A percentile compares a stretch with the other conserved stretches of the same genome.
Conservation (phyloP, 2,888 invertebrate genomes). For the Drosophila nigritarsus region DNA sequence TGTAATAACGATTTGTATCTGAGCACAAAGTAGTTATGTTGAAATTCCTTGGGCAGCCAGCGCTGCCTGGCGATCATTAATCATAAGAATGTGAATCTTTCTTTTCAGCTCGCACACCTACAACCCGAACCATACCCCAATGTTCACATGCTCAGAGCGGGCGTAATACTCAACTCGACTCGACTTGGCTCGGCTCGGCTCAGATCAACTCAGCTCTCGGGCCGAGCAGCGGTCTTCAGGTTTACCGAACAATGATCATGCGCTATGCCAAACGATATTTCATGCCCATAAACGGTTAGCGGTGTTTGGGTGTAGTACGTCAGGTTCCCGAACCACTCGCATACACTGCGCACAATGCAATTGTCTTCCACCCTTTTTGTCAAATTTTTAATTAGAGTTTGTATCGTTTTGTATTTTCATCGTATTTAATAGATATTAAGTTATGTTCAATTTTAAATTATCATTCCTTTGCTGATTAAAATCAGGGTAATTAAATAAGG, state of each 20-base stretch:
- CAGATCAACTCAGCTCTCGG: constrained; percentile 7
- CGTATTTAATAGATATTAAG: neutral
- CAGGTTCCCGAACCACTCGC: constrained; percentile 34
- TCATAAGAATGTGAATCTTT: constrained; percentile 81
- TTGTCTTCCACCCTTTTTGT: neutral
- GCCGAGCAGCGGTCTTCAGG: constrained; percentile 39
- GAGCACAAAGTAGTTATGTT: constrained; percentile 82
- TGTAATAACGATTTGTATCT: constrained; percentile 84
- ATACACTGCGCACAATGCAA: constrained; percentile 35
- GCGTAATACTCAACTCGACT: constrained; percentile 1
- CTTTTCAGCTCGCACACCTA: constrained; percentile 63
- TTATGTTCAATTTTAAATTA: neutral
- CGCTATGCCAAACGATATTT: constrained; percentile 72
- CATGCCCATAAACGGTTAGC: constrained; percentile 77
- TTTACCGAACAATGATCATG: constrained; percentile 75
- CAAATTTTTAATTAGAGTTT: neutral
- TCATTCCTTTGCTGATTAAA: neutral
- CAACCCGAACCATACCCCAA: constrained; percentile 33
- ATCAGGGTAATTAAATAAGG: neutral
- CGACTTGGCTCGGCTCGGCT: neutral
- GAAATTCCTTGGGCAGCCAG: constrained; percentile 80
- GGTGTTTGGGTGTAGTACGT: constrained; percentile 56
- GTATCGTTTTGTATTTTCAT: neutral
- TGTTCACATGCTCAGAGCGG: constrained; percentile 30
- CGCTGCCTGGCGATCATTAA: constrained; percentile 68